phyloP scores from a whole-genome alignment of 2,113 vertebrate genomes.

The Cyphomyrus discorhynchus region DNA sequence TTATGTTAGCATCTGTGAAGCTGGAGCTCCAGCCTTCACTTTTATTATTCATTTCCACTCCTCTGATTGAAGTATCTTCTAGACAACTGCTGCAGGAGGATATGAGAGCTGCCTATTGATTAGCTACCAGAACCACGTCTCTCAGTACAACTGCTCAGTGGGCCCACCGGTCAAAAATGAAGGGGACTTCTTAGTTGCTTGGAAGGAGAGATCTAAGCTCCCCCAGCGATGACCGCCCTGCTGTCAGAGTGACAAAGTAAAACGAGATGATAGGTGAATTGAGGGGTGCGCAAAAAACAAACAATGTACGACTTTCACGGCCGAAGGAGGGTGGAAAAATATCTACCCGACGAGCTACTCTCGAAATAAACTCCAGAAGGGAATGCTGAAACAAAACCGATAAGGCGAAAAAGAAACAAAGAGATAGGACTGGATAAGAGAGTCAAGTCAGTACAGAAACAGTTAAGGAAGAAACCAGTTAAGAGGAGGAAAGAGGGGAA shows the following conservation, averaged over 20 bases:
- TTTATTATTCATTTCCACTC: constrained; percentile 5
- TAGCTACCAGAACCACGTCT: not conserved
- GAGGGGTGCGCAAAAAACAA: constrained; percentile 11
- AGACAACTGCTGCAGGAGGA: not conserved
- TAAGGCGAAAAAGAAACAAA: constrained; percentile 1
- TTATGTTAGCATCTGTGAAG: not conserved
- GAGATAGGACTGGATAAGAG: not conserved
- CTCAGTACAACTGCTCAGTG: not conserved
- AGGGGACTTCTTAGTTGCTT: not conserved
- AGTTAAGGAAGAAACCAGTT: constrained; percentile 40
- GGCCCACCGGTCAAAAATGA: not conserved
- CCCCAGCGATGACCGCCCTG: not conserved
- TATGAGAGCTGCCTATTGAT: not conserved
- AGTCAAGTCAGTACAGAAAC: constrained; percentile 31
- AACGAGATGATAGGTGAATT: constrained; percentile 6
- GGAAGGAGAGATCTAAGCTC: not conserved
- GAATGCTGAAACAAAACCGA: not conserved
- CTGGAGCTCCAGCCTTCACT: not conserved
- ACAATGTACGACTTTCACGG: constrained; percentile 10
- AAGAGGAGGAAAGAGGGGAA: constrained; percentile 27
- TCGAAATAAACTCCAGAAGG: not conserved
- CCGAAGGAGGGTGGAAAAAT: not conserved
- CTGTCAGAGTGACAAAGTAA: constrained; percentile 12
- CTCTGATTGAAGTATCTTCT: constrained; percentile 1
- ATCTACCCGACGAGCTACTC: constrained; percentile 1